Evolutionary conservation across 2,888 invertebrate genomes (phyloP).

Genomic region (Aspidapion aeneum): DNA sequence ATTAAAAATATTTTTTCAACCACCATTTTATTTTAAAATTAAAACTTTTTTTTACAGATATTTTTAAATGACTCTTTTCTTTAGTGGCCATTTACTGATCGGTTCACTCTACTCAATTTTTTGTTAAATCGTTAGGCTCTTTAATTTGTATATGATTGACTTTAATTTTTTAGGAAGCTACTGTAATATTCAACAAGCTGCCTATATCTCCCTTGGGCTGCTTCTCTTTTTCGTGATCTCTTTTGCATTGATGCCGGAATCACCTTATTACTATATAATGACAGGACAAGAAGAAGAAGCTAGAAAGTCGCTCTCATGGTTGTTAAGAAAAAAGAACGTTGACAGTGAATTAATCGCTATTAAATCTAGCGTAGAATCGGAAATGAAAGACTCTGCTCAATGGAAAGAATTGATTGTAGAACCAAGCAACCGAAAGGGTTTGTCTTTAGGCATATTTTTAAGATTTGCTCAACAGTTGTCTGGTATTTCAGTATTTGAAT

Average conservation of each 20-base stretch:
- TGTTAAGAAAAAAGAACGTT: constrained; percentile 31
- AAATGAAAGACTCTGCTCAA: constrained; percentile 37
- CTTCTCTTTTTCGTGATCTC: constrained; percentile 55
- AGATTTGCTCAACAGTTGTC: constrained; percentile 36
- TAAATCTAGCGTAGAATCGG: constrained; percentile 31
- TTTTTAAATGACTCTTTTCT: no score
- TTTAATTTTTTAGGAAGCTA: constrained; percentile 40
- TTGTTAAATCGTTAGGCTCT: no score
- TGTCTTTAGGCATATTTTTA: constrained; percentile 32
- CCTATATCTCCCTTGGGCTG: constrained; percentile 54
- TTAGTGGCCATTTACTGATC: no score
- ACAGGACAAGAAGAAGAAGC: constrained; percentile 31
- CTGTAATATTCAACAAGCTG: constrained; percentile 51
- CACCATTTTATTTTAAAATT: no score
- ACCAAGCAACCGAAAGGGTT: constrained; percentile 33
- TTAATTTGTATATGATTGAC: no score
- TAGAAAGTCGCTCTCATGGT: constrained; percentile 26
- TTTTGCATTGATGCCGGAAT: constrained; percentile 61
- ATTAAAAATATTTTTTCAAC: no score
- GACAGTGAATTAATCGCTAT: constrained; percentile 30
- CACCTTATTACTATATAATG: constrained; percentile 35
- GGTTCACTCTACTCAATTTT: no score
- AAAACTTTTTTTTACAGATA: no score
- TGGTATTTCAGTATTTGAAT: constrained; percentile 34
- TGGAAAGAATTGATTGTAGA: constrained; percentile 36